Base-by-base conservation (phyloP, 2,797 vertebrate genomes). In the Thunnus albacares region DNA sequence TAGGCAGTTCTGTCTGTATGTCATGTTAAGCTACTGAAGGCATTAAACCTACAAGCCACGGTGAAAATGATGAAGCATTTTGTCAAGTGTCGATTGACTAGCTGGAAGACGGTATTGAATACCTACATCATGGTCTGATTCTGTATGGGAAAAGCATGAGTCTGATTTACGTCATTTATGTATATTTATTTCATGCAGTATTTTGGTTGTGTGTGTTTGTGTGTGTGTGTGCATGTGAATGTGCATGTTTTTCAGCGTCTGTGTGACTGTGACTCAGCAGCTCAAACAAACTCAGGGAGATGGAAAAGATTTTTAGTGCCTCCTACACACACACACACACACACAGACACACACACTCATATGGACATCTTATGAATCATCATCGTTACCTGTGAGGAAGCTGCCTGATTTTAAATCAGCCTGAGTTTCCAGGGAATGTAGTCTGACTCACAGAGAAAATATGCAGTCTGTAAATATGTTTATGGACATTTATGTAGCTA, bases 311-410 rank as follows among this genome's bases (percentile, higher is more conserved):
- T 91, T 91, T 87, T 75, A 84, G 82, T 90, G 52, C 89, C 89
- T 91, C 88, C 89, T 75, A 86, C 89, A 88, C 30, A 24, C 79
- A 41, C 71, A 85, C 73, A 72, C 78, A 81, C 62, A 72, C 69
- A 79, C 55, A 79, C 43, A 47, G 63, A 73, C 73, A 81, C 53
- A 76, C 55, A 76, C 51, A 59, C 49, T 65, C 74, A 80, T 59
- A 82, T 82, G 89, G 84, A 83, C 74, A 63, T 90, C 68, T 84
- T 74, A 68, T 95, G 92, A 95, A 82, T 94, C 92, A 92, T 89
- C 80, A 41, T 70, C 3, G 81, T 80, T 90, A 92, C 89, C 90
- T 93, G 82, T 87, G 88, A 92, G 86, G 82, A 89, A 75, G 84
- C 79, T 76, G 81, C 82, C 84, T 82, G 47, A 71, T 92, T 89